These are phyloP conservation scores for Megamerina dolium DNA, from an alignment of 2,888 invertebrate species.

Conservation along the genomic window DNA sequence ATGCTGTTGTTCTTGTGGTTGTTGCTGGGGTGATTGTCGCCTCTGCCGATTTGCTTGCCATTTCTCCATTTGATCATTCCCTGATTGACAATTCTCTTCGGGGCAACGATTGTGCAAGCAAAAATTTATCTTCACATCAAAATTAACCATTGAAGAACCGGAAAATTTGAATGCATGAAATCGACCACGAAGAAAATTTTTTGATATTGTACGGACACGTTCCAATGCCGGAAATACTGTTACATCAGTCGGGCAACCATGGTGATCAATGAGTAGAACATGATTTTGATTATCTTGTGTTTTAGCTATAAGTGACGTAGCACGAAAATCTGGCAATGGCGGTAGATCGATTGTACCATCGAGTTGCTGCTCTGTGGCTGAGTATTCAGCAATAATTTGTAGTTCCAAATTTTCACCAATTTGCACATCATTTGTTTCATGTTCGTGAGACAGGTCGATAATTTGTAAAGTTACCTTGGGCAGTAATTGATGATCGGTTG, in stretches of 20 bases:
- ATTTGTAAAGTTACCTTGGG: conserved; percentile 53
- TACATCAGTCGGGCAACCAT: conserved; percentile 73
- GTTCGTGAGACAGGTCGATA: conserved; percentile 54
- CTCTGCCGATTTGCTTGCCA: conserved; percentile 4
- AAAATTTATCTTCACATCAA: conserved; percentile 76
- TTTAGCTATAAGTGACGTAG: conserved; percentile 73
- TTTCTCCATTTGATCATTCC: not conserved
- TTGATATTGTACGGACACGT: conserved; percentile 40
- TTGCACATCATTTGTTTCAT: conserved; percentile 59
- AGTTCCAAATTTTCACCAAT: conserved; percentile 63
- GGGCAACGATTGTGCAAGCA: conserved; percentile 63
- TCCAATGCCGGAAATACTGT: conserved; percentile 52
- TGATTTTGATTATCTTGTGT: conserved; percentile 70
- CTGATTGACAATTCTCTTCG: conserved; percentile 53
- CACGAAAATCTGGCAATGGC: conserved; percentile 62
- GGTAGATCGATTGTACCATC: conserved; percentile 41
- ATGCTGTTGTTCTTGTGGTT: not conserved
- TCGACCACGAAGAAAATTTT: conserved; percentile 53
- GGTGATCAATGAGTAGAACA: conserved; percentile 62
- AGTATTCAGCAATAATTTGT: conserved; percentile 54
- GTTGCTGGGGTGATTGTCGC: too few relatives aligned
- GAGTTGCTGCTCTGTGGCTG: conserved; percentile 24
- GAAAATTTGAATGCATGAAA: conserved; percentile 86
- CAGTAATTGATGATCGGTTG: conserved; percentile 24
- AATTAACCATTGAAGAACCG: conserved; percentile 73